Conservation (phyloP, 1,140 invertebrate genomes). For the Argopecten irradians region DNA sequence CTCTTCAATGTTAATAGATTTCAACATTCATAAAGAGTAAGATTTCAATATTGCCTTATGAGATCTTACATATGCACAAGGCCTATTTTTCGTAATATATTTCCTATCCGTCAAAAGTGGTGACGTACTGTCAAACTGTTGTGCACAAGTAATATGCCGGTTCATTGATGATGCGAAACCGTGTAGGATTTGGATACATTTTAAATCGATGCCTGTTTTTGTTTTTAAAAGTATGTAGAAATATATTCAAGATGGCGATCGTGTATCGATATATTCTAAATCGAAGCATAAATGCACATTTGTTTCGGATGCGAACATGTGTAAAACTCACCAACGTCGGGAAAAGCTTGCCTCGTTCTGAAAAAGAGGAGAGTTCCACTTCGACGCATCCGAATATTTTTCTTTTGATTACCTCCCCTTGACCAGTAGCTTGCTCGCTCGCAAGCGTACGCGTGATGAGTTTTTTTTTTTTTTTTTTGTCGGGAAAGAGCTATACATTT, state of each 20-base stretch:
- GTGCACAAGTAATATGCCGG: background rate
- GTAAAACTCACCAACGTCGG: background rate
- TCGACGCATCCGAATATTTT: background rate
- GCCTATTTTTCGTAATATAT: too few species aligned
- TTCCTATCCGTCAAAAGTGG: conserved; percentile 1
- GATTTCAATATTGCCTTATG: too few species aligned
- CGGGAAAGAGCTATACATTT: too few species aligned
- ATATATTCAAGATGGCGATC: background rate
- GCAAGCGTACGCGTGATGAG: too few species aligned
- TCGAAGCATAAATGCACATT: background rate
- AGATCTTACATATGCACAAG: too few species aligned
- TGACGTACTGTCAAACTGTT: background rate
- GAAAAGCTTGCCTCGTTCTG: background rate
- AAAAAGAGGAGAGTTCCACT: background rate
- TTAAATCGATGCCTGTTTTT: background rate
- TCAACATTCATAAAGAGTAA: too few species aligned
- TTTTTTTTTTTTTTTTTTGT: too few species aligned
- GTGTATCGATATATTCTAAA: background rate
- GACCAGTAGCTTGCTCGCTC: too few species aligned
- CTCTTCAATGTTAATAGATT: too few species aligned
- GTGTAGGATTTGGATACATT: background rate
- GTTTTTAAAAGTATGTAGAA: background rate
- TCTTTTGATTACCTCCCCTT: background rate
- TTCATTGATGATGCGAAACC: background rate
- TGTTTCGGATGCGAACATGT: background rate